These are phyloP conservation scores for Panthera leo DNA, from an alignment of 2,113 vertebrate genomes.

Conservation along the genomic window DNA sequence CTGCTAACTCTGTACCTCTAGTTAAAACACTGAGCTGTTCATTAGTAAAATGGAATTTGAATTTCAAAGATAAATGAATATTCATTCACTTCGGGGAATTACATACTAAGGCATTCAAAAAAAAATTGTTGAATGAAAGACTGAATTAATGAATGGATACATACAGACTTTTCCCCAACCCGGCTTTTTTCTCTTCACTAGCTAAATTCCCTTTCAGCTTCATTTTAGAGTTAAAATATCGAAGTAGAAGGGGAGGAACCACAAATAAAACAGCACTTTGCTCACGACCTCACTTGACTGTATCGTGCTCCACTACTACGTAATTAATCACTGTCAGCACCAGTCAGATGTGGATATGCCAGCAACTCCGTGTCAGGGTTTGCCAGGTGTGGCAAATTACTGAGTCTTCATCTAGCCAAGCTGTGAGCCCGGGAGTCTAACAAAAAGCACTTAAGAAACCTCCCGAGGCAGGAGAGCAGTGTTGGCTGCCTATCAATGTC, in stretches of 20 bases:
- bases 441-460: conserved; percentile 58
- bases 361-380: conserved; percentile 33
- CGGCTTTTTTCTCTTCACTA: conserved; percentile 28
- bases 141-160: conserved; percentile 69
- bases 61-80: conserved; percentile 77
- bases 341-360: conserved; percentile 30
- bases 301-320: background rate
- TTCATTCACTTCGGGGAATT: conserved; percentile 73
- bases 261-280: conserved; percentile 29
- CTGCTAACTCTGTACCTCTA: conserved; percentile 55
- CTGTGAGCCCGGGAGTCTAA: conserved; percentile 41
- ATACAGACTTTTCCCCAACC: conserved; percentile 51
- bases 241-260: conserved; percentile 2
- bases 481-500: conserved; percentile 41
- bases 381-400: conserved; percentile 74
- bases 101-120: conserved; percentile 63
- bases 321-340: conserved; percentile 62
- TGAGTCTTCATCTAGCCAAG: conserved; percentile 42
- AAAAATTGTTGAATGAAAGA: conserved; percentile 72
- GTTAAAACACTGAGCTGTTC: conserved; percentile 61
- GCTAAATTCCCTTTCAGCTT: conserved; percentile 41
- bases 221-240: conserved; percentile 55
- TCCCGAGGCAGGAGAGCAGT: conserved; percentile 12
- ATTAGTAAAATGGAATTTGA: conserved; percentile 71
- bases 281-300: conserved; percentile 51